Evolutionary conservation across 1,140 invertebrate genomes (phyloP), one percentile per base, ranked within the genome.

Genomic region (Euschistus heros): DNA sequence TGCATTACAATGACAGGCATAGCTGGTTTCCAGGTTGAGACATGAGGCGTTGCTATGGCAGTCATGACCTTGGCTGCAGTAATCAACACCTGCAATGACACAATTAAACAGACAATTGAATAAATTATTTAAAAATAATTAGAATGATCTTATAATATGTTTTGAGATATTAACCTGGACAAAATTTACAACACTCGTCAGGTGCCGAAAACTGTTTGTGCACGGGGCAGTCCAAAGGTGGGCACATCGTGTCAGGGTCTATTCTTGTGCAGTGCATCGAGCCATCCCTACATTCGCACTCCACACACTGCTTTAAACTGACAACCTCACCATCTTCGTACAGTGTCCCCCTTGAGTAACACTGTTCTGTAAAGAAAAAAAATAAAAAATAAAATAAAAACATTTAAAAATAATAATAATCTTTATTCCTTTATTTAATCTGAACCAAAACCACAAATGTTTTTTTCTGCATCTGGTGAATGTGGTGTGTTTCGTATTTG

Each of bases 141-240:
- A 59, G 24, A 3, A 24, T 59, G 2, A 26, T 27, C 17, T 22
- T 27, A 59, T 59, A 59, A 27, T 27, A 20, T 22, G 13, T 50
- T 50, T 50, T 2, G 18, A 24, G 4, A 26, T 54, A 67, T 71
- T 72, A 80, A 92, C 91, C 91, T 80, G 85, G 86, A 77, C 92
- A 95, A 73, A 91, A 89, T 75, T 90, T 91, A 78, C 91, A 95
- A 76, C 92, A 95, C 74, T 93, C 86, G 61, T 86, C 89, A 26
- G 86, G 84, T 46, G 90, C 86, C 69, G 83, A 83, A 70, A 93
- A 85, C 75, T 90, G 87, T 72, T 91, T 81, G 46, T 82, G 80
- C 24, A 80, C 76, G 61, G 86, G 84, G 80, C 92, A 95, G n/a
- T 85, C 80, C 64, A 94, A 78, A 68, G 81, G 77, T 26, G 91